These are phyloP conservation scores for Microtus californicus DNA, from an alignment of 2,797 vertebrate species.

Conservation along the genomic window DNA sequence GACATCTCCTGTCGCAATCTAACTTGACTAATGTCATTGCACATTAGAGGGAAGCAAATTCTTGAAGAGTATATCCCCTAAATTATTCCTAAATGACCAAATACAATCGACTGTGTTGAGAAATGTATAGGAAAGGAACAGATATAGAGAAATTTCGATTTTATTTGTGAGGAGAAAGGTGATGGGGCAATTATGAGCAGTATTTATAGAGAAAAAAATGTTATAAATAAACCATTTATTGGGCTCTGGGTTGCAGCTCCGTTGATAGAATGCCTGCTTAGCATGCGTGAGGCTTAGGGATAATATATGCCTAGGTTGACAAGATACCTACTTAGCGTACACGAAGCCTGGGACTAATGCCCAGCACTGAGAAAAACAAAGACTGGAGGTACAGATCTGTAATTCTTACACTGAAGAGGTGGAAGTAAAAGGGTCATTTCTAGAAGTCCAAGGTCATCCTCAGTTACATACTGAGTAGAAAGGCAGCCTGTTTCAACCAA, in stretches of 20 bases:
- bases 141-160: slow-evolving; percentile 7
- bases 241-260: neutral
- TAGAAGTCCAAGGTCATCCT: neutral
- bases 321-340: neutral
- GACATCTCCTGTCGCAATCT: neutral
- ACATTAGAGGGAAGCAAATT: neutral
- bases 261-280: neutral
- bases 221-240: neutral
- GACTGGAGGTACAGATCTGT: neutral
- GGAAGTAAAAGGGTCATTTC: neutral
- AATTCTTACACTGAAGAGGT: neutral
- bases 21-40: neutral
- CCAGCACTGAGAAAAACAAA: neutral
- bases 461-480: too few relatives aligned
- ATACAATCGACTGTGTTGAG: neutral
- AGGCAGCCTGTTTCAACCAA: neutral
- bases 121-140: neutral
- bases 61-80: neutral
- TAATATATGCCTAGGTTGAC: neutral
- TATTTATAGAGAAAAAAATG: neutral
- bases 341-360: neutral
- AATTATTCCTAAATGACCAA: neutral
- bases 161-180: neutral
- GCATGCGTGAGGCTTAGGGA: neutral
- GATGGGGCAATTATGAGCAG: neutral